These are phyloP conservation scores for Cladopsammia gracilis DNA, from an alignment of 64 coral and sea anemone genomes.

Conservation along the genomic window DNA sequence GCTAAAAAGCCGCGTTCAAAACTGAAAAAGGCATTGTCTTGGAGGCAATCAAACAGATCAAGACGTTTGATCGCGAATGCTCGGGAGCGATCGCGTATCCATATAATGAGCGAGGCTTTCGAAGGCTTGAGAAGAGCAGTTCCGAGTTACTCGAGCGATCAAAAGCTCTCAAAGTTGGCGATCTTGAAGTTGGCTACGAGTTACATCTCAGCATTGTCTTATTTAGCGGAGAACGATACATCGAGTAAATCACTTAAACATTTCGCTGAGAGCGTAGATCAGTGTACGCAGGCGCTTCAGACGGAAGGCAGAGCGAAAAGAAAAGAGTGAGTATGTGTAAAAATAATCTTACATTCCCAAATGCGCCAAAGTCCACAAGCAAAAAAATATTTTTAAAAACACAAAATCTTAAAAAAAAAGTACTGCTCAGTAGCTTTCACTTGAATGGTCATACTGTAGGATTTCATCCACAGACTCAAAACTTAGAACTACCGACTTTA, in stretches of 20 bases:
- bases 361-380: too few relatives aligned
- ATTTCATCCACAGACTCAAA: neutral
- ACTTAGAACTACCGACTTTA: too few relatives aligned
- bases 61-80: constrained; percentile 94
- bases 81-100: constrained; percentile 93
- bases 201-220: constrained; percentile 93
- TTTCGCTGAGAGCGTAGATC: constrained; percentile 94
- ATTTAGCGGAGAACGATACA: constrained; percentile 79
- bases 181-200: constrained; percentile 93
- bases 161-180: constrained; percentile 97
- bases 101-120: constrained; percentile 99
- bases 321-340: constrained; percentile 83
- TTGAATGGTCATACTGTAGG: neutral
- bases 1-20: constrained; percentile 65
- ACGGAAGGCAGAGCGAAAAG: constrained; percentile 90
- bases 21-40: constrained; percentile 74
- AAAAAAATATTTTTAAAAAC: neutral
- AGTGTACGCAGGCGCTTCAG: constrained; percentile 95
- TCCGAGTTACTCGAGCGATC: constrained; percentile 93
- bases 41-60: constrained; percentile 89
- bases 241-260: constrained; percentile 91
- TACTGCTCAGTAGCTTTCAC: neutral
- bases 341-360: too few relatives aligned
- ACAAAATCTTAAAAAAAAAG: neutral
- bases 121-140: constrained; percentile 92